Percentiles rank a stretch among this genome's conserved stretches.
Conservation (phyloP, 2,888 invertebrate genomes). For the Anthrax anthrax region DNA sequence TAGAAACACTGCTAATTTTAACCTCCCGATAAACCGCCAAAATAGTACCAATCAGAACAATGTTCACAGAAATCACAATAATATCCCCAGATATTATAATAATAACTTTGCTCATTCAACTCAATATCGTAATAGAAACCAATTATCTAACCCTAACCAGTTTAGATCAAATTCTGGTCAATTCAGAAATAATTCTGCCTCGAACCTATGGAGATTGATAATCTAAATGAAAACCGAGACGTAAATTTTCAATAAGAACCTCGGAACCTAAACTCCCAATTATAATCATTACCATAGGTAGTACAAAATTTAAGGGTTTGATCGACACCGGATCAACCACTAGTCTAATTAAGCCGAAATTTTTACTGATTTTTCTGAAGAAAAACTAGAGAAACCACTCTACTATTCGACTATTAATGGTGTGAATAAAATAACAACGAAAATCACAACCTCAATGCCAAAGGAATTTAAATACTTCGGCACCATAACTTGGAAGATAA, state of each 20-base stretch:
- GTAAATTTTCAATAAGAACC: slow-evolving; percentile 6
- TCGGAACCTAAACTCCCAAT: not conserved
- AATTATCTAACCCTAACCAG: not conserved
- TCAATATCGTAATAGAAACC: not conserved
- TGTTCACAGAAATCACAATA: not conserved
- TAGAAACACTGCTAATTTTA: not conserved
- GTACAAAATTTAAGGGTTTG: not conserved
- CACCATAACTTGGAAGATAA: slow-evolving; percentile 9
- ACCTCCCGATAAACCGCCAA: not conserved
- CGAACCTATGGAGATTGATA: slow-evolving; percentile 4
- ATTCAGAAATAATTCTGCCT: not conserved
- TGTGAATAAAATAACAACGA: slow-evolving; percentile 8
- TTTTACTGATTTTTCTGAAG: not conserved
- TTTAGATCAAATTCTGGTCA: slow-evolving; percentile 1
- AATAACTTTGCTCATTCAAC: not conserved
- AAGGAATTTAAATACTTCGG: slow-evolving; percentile 10
- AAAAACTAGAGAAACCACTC: not conserved
- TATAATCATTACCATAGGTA: not conserved
- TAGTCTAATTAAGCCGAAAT: slow-evolving; percentile 3
- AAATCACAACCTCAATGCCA: slow-evolving; percentile 10
- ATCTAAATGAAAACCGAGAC: not conserved
- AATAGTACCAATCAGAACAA: not conserved
- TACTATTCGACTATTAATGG: slow-evolving; percentile 10
- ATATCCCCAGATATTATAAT: not conserved
- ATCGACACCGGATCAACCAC: not conserved